Percentiles rank a stretch among this genome's conserved stretches.
Conservation (phyloP, 2,113 vertebrate genomes). For the Phycodurus eques region DNA sequence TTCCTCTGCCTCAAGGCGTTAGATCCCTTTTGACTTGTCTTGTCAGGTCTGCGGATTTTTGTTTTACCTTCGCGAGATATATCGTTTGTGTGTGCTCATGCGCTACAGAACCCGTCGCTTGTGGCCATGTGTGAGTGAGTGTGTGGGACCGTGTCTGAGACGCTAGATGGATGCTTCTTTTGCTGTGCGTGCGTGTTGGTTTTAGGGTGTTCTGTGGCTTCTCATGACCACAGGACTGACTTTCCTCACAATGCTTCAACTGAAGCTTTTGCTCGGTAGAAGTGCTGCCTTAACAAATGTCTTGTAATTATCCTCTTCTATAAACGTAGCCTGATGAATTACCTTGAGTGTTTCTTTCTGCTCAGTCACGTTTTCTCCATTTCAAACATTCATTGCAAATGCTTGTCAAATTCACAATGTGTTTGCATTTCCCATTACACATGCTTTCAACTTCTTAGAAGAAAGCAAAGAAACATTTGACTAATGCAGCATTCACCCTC, state of each 20-base stretch:
- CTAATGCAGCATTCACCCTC: neutral
- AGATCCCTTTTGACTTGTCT: slow-evolving; percentile 62
- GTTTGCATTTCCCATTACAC: slow-evolving; percentile 12
- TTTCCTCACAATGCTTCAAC: slow-evolving; percentile 32
- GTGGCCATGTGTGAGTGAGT: slow-evolving; percentile 34
- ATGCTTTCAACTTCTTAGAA: slow-evolving; percentile 11
- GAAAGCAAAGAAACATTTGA: slow-evolving; percentile 10
- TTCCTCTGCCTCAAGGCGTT: slow-evolving; percentile 42
- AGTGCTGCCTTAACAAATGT: slow-evolving; percentile 12
- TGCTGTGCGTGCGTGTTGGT: slow-evolving; percentile 21
- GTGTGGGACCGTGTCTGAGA: slow-evolving; percentile 18
- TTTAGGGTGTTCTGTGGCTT: slow-evolving; percentile 45
- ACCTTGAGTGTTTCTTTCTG: slow-evolving; percentile 11
- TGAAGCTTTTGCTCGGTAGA: slow-evolving; percentile 24
- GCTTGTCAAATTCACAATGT: neutral
- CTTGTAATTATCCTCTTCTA: slow-evolving; percentile 31
- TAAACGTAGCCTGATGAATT: slow-evolving; percentile 17
- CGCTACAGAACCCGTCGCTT: slow-evolving; percentile 32
- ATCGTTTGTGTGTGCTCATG: slow-evolving; percentile 42
- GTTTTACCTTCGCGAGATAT: slow-evolving; percentile 52
- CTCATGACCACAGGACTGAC: slow-evolving; percentile 36
- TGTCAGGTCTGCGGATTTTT: slow-evolving; percentile 65
- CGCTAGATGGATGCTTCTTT: slow-evolving; percentile 20
- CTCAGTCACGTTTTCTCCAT: slow-evolving; percentile 8
- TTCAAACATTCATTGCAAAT: slow-evolving; percentile 11